Evolutionary conservation across 2,113 vertebrate species (phyloP).

Genomic region (Siniperca chuatsi): DNA sequence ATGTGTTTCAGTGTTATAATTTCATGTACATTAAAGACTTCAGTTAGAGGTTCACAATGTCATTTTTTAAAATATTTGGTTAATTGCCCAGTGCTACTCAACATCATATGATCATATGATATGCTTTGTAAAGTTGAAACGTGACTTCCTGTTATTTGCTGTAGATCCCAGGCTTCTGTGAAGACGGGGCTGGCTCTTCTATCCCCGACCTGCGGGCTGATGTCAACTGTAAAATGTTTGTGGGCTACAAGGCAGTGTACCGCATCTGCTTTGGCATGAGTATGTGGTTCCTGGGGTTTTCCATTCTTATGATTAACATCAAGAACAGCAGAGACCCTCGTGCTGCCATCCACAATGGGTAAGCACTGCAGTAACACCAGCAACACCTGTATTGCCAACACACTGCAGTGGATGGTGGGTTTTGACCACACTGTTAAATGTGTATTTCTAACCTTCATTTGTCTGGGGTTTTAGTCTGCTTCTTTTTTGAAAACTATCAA

Average conservation of each 20-base stretch:
- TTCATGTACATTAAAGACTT: too few species aligned
- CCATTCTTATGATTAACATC: slow-evolving; percentile 89
- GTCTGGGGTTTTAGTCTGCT: background rate
- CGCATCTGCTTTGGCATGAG: slow-evolving; percentile 93
- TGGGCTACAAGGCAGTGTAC: slow-evolving; percentile 95
- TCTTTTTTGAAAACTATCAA: background rate
- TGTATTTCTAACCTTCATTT: background rate
- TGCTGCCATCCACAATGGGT: slow-evolving; percentile 95
- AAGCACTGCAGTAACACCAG: slow-evolving; percentile 47
- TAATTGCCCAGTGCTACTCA: too few species aligned
- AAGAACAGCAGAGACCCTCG: slow-evolving; percentile 92
- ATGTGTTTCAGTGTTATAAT: too few species aligned
- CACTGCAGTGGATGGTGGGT: background rate
- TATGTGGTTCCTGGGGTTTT: slow-evolving; percentile 89
- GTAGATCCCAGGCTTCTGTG: slow-evolving; percentile 95
- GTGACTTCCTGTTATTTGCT: slow-evolving; percentile 28
- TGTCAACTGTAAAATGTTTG: slow-evolving; percentile 89
- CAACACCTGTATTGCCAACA: background rate
- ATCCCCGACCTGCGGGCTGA: slow-evolving; percentile 72
- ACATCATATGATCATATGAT: background rate
- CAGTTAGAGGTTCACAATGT: too few species aligned
- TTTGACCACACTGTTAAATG: background rate
- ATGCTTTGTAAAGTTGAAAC: background rate
- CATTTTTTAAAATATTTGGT: too few species aligned
- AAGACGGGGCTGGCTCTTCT: slow-evolving; percentile 83